A percentile compares a stretch with the other conserved stretches of the same genome.
Conservation (phyloP, 2,888 invertebrate species). For the Cancer borealis region DNA sequence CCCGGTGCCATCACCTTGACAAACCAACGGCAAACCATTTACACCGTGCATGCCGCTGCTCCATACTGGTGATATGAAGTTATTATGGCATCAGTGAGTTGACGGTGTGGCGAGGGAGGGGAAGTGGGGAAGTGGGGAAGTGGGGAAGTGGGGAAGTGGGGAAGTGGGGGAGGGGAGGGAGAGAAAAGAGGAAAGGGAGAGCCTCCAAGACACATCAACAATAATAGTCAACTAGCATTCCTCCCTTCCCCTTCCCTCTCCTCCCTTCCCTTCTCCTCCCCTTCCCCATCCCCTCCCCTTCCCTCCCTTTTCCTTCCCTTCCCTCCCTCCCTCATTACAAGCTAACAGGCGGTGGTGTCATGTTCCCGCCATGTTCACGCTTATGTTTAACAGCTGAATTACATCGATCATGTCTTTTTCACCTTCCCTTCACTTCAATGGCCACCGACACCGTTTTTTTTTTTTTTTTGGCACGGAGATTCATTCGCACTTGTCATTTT, state of each 20-base stretch:
- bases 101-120: neutral
- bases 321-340: constrained; percentile 62
- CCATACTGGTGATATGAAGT: neutral
- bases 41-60: neutral
- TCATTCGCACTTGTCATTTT: constrained; percentile 64
- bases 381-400: constrained; percentile 72
- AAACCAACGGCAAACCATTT: constrained; percentile 32
- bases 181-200: neutral
- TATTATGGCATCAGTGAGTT: constrained; percentile 2
- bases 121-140: neutral
- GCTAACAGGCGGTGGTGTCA: constrained; percentile 60
- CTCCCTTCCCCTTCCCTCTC: neutral
- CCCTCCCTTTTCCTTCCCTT: constrained; percentile 38
- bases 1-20: constrained; percentile 36
- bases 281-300: too few relatives aligned
- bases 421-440: constrained; percentile 71
- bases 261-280: too few relatives aligned
- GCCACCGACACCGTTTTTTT: constrained; percentile 57
- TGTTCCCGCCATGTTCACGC: constrained; percentile 66
- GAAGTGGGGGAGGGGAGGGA: neutral
- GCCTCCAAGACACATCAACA: neutral
- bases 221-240: neutral
- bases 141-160: neutral
- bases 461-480: constrained; percentile 22
- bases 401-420: constrained; percentile 70